phyloP scores from a whole-genome alignment of 2,888 invertebrate species.

The Ectemnius continuus region DNA sequence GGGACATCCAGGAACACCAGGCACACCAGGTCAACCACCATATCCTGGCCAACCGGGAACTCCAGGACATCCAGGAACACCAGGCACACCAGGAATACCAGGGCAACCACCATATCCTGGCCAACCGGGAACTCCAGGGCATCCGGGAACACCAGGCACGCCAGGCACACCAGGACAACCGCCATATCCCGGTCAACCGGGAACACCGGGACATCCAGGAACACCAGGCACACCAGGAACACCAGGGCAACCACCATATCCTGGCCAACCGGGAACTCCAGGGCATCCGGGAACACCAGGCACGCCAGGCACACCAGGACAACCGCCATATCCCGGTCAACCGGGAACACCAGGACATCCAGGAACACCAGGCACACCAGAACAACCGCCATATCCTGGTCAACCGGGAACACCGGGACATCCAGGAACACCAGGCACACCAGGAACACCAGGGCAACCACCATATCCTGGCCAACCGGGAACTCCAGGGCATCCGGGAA shows the following conservation, averaged over 20 bases:
- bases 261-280: constrained; percentile 50
- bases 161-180: constrained; percentile 30
- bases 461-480: constrained; percentile 58
- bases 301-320: constrained; percentile 51
- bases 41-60: constrained; percentile 53
- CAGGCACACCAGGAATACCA: constrained; percentile 41
- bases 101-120: constrained; percentile 33
- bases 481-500: constrained; percentile 40
- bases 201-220: constrained; percentile 48
- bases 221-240: constrained; percentile 59
- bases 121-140: constrained; percentile 37
- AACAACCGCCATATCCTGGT: constrained; percentile 49
- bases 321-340: too few species aligned
- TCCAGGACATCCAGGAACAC: constrained; percentile 1
- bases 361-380: constrained; percentile 21
- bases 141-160: constrained; percentile 22
- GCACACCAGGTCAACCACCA: constrained; percentile 44
- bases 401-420: constrained; percentile 55
- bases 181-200: constrained; percentile 44
- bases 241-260: constrained; percentile 57
- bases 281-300: constrained; percentile 43
- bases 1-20: constrained; percentile 51
- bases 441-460: constrained; percentile 43
- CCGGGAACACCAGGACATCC: constrained; percentile 1
- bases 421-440: constrained; percentile 53